Evolutionary conservation across 2,797 vertebrate species (phyloP).

Genomic region (Pipistrellus nathusii): DNA sequence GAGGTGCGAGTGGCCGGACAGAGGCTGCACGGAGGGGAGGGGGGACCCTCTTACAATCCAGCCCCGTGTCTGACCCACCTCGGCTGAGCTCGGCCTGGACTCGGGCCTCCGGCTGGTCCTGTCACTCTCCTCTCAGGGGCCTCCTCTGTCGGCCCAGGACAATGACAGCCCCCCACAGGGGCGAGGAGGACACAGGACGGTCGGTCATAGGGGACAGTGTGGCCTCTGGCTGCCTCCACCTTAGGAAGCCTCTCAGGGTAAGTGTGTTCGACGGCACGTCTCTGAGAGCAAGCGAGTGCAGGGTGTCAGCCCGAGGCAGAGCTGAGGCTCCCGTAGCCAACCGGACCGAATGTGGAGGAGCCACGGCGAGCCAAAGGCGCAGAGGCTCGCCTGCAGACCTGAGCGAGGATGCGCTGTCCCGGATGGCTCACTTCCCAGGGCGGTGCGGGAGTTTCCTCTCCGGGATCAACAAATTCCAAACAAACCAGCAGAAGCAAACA

Average conservation of each 20-base stretch:
- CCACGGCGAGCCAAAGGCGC: background rate
- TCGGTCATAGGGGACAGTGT: background rate
- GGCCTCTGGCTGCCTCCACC: background rate
- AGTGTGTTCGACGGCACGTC: background rate
- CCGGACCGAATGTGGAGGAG: background rate
- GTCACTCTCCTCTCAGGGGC: background rate
- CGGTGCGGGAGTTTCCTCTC: background rate
- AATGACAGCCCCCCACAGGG: accelerated
- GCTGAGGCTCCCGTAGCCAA: background rate
- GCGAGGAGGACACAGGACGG: background rate
- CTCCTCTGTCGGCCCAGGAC: background rate
- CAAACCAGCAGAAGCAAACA: background rate
- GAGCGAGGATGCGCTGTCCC: background rate
- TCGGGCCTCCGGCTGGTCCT: background rate
- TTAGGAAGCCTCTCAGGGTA: background rate
- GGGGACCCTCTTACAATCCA: background rate
- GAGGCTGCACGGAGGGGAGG: background rate
- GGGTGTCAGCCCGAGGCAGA: background rate
- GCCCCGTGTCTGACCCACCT: background rate
- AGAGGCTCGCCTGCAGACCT: background rate
- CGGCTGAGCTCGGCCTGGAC: background rate
- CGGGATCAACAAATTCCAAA: background rate
- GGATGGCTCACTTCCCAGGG: background rate
- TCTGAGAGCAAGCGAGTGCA: background rate
- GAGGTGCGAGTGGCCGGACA: background rate